Percentiles rank a stretch among this genome's conserved stretches.
These are phyloP conservation scores for Genyomyrus donnyi DNA, from an alignment of 2,113 vertebrate species.

Conservation along the genomic window DNA sequence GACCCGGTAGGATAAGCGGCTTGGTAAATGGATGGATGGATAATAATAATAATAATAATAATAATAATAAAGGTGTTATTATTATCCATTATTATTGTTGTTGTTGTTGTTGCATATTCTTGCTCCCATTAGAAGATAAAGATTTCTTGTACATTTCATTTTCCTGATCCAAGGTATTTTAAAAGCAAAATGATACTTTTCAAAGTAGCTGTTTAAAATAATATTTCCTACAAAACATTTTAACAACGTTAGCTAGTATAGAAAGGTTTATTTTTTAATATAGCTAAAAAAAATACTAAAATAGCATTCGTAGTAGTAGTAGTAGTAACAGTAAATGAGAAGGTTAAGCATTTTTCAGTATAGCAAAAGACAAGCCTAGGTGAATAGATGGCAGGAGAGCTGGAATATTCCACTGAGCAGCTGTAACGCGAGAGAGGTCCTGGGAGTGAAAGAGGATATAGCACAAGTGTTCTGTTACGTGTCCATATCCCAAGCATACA, in stretches of 20 bases:
- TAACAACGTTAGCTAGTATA: not conserved
- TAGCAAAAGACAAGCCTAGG: not conserved
- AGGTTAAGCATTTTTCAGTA: not conserved
- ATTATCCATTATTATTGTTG: not conserved
- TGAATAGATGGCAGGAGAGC: not conserved
- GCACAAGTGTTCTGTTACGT: slow-evolving; percentile 7
- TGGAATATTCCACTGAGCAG: slow-evolving; percentile 15
- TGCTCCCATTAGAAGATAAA: not conserved
- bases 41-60: too few species aligned
- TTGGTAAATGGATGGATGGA: too few species aligned
- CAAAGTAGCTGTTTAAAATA: not conserved
- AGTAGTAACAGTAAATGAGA: not conserved
- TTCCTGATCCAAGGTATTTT: not conserved
- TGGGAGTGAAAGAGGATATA: slow-evolving; percentile 7
- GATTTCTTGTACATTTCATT: not conserved
- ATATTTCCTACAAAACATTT: not conserved
- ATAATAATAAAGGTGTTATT: not conserved
- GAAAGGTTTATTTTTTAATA: not conserved
- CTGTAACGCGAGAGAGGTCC: slow-evolving; percentile 16
- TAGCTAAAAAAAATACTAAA: not conserved
- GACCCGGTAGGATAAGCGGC: too few species aligned
- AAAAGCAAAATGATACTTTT: not conserved
- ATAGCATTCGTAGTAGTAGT: not conserved
- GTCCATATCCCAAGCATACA: not conserved
- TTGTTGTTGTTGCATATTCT: not conserved